Evolutionary conservation across 2,113 vertebrate genomes (phyloP).

Genomic region (Helogale parvula): DNA sequence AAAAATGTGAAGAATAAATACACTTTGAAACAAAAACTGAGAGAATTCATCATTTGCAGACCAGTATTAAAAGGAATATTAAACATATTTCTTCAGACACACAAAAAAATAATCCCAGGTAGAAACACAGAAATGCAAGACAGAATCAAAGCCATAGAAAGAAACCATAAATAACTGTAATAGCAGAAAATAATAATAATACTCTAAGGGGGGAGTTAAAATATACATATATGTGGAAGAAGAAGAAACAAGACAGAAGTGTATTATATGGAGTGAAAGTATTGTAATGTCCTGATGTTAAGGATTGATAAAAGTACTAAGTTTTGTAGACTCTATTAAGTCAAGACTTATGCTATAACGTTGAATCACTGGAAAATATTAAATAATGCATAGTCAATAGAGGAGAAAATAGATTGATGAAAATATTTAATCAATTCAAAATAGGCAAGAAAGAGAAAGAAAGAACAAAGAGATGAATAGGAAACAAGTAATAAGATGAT

Average conservation of each 20-base stretch:
- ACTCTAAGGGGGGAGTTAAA: background rate
- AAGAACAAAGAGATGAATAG: background rate
- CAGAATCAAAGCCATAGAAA: background rate
- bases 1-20: background rate
- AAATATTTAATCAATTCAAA: slow-evolving; percentile 16
- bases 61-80: background rate
- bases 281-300: background rate
- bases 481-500: slow-evolving; percentile 12
- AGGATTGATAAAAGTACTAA: background rate
- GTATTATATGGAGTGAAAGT: background rate
- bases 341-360: background rate
- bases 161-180: background rate
- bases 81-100: background rate
- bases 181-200: slow-evolving; percentile 8
- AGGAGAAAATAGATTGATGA: background rate
- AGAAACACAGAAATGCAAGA: slow-evolving; percentile 36
- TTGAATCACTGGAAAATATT: background rate
- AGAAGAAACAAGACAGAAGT: background rate
- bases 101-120: background rate
- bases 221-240: background rate
- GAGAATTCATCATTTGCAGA: background rate
- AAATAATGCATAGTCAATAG: background rate
- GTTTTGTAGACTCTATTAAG: background rate
- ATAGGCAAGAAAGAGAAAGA: background rate
- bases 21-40: background rate